These are phyloP conservation scores for Stictocephala bisonia DNA, from an alignment of 2,888 invertebrate species.

Conservation along the genomic window DNA sequence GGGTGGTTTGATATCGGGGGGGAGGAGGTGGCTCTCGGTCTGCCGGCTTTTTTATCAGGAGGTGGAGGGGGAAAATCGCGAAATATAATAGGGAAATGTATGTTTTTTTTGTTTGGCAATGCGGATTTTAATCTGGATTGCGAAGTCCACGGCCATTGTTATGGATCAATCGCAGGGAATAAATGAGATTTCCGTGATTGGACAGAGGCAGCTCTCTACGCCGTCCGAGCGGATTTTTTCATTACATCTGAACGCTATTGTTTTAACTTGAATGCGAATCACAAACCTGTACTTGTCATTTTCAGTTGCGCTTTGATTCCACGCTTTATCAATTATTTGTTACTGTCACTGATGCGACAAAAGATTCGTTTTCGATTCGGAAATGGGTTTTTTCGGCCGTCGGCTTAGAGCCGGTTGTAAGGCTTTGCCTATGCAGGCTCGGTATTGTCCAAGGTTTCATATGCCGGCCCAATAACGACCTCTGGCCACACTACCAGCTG, in stretches of 20 bases:
- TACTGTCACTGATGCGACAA: constrained; percentile 41
- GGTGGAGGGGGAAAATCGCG: constrained; percentile 38
- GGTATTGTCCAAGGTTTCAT: too few relatives aligned
- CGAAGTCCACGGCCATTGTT: constrained; percentile 44
- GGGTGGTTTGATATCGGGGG: background rate
- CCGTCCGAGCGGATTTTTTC: constrained; percentile 42
- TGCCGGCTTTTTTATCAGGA: constrained; percentile 16
- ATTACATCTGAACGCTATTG: constrained; percentile 45
- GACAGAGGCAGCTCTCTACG: constrained; percentile 34
- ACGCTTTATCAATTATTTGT: constrained; percentile 38
- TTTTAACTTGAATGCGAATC: constrained; percentile 43
- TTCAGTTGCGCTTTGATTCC: constrained; percentile 42
- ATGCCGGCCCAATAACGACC: too few relatives aligned
- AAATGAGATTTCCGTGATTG: constrained; percentile 47
- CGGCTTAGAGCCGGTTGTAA: background rate
- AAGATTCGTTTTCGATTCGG: constrained; percentile 35
- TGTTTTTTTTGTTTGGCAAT: constrained; percentile 42
- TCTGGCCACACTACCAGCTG: too few relatives aligned
- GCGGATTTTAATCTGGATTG: constrained; percentile 42
- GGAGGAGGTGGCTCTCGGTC: background rate
- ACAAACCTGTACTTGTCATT: constrained; percentile 45
- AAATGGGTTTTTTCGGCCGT: constrained; percentile 34
- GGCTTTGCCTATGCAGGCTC: too few relatives aligned
- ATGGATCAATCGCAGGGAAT: constrained; percentile 45
- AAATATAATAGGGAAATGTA: constrained; percentile 43